Evolutionary conservation across 2,113 vertebrate genomes (phyloP).

Genomic region (Percopsis transmontana): DNA sequence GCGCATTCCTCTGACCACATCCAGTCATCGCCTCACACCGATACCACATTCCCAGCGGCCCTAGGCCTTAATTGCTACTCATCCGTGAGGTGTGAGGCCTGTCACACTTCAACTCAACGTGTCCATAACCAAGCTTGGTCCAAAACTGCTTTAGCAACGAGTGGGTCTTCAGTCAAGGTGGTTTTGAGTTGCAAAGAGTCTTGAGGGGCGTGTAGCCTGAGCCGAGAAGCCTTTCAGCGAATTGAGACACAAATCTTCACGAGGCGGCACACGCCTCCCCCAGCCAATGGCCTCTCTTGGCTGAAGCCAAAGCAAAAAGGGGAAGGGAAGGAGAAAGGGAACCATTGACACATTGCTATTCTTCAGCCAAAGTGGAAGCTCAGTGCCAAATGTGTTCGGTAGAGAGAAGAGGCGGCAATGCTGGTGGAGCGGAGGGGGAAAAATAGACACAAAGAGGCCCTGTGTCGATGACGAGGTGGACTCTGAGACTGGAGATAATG

Average conservation of each 20-base stretch:
- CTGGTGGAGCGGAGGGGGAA: slow-evolving; percentile 34
- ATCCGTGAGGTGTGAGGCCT: neutral
- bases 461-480: slow-evolving; percentile 55
- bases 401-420: slow-evolving; percentile 41
- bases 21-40: slow-evolving; percentile 47
- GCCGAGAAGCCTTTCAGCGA: slow-evolving; percentile 48
- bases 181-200: slow-evolving; percentile 15
- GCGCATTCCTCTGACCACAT: slow-evolving; percentile 51
- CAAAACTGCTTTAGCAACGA: slow-evolving; percentile 26
- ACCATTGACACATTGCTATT: slow-evolving; percentile 68
- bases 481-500: slow-evolving; percentile 53
- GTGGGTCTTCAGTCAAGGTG: slow-evolving; percentile 29
- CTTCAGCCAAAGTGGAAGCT: slow-evolving; percentile 62
- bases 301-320: slow-evolving; percentile 42
- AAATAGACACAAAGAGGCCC: slow-evolving; percentile 66
- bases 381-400: slow-evolving; percentile 62
- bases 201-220: slow-evolving; percentile 10
- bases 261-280: slow-evolving; percentile 45
- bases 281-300: slow-evolving; percentile 45
- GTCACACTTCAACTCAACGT: slow-evolving; percentile 33
- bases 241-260: slow-evolving; percentile 46
- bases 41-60: slow-evolving; percentile 40
- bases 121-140: neutral
- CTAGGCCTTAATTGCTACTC: slow-evolving; percentile 41
- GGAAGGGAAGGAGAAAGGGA: slow-evolving; percentile 48